Evolutionary conservation across 2,113 vertebrate species (phyloP).

Genomic region (Peromyscus maniculatus): DNA sequence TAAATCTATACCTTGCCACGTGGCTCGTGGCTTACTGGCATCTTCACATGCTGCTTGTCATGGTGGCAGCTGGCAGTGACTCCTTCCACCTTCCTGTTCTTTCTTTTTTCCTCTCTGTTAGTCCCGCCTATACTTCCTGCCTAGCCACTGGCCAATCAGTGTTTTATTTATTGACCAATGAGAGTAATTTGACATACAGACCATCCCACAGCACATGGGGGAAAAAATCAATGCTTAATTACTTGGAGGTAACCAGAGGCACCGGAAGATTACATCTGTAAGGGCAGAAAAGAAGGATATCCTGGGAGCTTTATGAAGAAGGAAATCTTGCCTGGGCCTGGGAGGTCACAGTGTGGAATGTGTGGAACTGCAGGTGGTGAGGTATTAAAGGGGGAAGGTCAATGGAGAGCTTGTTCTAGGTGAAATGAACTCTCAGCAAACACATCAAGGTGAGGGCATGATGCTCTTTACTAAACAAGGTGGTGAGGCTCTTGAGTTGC

Average conservation of each 20-base stretch:
- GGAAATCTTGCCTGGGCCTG: background rate
- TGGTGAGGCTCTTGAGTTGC: background rate
- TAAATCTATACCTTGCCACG: no score
- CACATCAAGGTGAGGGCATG: no score
- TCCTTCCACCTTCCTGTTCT: no score
- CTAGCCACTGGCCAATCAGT: no score
- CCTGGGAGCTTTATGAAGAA: background rate
- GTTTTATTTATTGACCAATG: no score
- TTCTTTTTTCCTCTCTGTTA: no score
- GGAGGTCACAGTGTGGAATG: background rate
- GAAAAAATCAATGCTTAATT: background rate
- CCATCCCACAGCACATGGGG: no score
- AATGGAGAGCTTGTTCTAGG: background rate
- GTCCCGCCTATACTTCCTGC: no score
- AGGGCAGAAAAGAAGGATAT: background rate
- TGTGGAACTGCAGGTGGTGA: background rate
- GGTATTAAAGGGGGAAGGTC: rapidly evolving
- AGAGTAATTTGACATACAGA: no score
- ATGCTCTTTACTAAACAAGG: background rate
- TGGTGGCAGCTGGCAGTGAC: no score
- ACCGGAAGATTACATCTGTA: background rate
- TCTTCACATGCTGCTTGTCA: no score
- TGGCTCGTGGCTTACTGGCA: no score
- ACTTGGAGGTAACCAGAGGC: background rate
- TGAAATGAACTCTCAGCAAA: background rate